Percentiles rank a stretch among this genome's conserved stretches.
phyloP scores from a whole-genome alignment of 2,888 invertebrate species.

The Rhopalosiphum nymphaeae region DNA sequence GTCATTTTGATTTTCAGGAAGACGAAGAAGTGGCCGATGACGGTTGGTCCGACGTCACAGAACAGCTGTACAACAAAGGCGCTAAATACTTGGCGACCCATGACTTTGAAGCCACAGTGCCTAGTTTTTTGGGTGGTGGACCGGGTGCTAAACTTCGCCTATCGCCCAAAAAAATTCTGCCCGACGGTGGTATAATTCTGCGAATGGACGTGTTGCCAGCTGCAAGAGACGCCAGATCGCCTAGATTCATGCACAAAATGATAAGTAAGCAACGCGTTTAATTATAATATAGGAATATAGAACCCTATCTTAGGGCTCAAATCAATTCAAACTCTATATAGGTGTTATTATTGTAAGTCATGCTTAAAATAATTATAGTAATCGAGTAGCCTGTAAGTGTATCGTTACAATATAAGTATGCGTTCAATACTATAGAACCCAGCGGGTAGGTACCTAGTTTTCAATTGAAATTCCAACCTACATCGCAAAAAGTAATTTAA shows the following conservation, averaged over 20 bases:
- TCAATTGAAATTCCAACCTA: conserved; percentile 2
- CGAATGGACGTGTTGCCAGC: conserved; percentile 75
- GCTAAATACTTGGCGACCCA: conserved; percentile 83
- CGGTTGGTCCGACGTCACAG: conserved; percentile 73
- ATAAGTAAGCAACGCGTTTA: conserved; percentile 33
- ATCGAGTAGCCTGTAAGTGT: background rate
- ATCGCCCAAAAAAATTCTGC: conserved; percentile 50
- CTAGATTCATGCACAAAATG: conserved; percentile 53
- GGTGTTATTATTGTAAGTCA: background rate
- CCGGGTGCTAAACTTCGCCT: conserved; percentile 77
- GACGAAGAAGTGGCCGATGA: conserved; percentile 57
- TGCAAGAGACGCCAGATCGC: conserved; percentile 16
- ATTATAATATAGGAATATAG: background rate
- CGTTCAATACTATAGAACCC: background rate
- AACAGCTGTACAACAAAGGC: conserved; percentile 79
- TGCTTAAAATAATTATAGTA: background rate
- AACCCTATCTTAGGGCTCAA: background rate
- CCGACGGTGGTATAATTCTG: conserved; percentile 78
- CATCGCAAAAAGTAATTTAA: background rate
- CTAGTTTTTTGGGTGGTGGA: conserved; percentile 81
- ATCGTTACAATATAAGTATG: background rate
- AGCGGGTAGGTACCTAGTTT: background rate
- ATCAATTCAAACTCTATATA: background rate
- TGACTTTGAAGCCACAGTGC: conserved; percentile 80
- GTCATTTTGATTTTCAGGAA: conserved; percentile 1